phyloP scores from a whole-genome alignment of 1,140 invertebrate genomes.

The Xylocopa sonorina region DNA sequence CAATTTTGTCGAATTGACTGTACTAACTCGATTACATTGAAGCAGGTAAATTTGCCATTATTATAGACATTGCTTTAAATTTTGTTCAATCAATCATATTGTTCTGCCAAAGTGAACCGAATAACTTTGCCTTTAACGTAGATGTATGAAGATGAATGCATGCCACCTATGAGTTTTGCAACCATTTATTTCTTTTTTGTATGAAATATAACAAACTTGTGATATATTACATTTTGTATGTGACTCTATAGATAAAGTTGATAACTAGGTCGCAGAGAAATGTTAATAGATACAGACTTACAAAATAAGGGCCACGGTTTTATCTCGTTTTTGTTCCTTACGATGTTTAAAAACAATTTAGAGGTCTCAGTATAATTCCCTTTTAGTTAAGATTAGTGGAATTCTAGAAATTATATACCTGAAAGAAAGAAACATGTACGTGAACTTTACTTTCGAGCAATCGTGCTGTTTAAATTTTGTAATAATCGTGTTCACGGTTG shows the following conservation, averaged over 20 bases:
- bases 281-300: background rate
- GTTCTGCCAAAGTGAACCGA: too few species aligned
- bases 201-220: slow-evolving; percentile 22
- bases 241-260: background rate
- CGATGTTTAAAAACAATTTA: background rate
- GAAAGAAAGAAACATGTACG: background rate
- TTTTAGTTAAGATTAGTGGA: slow-evolving; percentile 2
- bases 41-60: too few species aligned
- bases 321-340: slow-evolving; percentile 8
- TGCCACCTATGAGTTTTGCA: background rate
- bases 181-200: slow-evolving; percentile 19
- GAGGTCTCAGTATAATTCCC: background rate
- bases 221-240: slow-evolving; percentile 25
- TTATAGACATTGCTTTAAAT: too few species aligned
- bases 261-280: background rate
- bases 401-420: background rate
- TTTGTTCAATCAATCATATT: too few species aligned
- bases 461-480: background rate
- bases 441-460: background rate
- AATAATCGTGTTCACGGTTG: background rate
- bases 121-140: too few species aligned
- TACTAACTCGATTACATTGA: too few species aligned
- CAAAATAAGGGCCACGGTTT: background rate
- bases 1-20: too few species aligned
- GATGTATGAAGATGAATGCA: background rate